phyloP scores from a whole-genome alignment of 2,113 vertebrate species.

The Apaloderma vittatum region DNA sequence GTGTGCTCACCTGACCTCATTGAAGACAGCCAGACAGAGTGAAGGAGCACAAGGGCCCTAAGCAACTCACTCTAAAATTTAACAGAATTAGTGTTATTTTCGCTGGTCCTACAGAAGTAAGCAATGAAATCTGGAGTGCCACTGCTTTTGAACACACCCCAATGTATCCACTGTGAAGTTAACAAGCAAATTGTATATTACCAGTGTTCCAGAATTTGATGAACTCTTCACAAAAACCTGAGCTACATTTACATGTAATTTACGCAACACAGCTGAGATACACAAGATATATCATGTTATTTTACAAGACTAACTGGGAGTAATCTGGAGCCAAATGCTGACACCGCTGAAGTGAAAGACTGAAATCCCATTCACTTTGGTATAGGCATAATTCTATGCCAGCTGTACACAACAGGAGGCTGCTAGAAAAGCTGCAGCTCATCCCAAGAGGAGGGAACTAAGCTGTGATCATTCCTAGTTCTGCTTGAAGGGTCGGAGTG shows the following conservation, averaged over 20 bases:
- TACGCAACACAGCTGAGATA: neutral
- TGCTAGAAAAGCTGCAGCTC: neutral
- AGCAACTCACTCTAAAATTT: neutral
- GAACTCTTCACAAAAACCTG: neutral
- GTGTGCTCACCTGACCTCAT: neutral
- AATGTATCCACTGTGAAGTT: neutral
- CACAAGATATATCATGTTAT: neutral
- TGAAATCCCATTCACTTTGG: neutral
- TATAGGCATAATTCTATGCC: neutral
- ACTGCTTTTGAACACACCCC: neutral
- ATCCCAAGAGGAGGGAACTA: neutral
- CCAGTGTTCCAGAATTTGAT: neutral
- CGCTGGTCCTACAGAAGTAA: neutral
- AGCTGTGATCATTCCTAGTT: neutral
- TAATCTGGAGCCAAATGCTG: neutral
- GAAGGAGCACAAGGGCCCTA: neutral
- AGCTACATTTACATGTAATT: neutral
- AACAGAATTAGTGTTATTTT: accelerated
- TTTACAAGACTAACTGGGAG: neutral
- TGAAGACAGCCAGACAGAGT: neutral
- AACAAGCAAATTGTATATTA: accelerated
- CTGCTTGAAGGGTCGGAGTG: neutral
- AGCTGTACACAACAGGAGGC: neutral
- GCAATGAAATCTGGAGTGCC: neutral
- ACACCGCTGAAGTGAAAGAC: neutral